Conservation (phyloP, 2,888 invertebrate species). For the Athetis lepigone region DNA sequence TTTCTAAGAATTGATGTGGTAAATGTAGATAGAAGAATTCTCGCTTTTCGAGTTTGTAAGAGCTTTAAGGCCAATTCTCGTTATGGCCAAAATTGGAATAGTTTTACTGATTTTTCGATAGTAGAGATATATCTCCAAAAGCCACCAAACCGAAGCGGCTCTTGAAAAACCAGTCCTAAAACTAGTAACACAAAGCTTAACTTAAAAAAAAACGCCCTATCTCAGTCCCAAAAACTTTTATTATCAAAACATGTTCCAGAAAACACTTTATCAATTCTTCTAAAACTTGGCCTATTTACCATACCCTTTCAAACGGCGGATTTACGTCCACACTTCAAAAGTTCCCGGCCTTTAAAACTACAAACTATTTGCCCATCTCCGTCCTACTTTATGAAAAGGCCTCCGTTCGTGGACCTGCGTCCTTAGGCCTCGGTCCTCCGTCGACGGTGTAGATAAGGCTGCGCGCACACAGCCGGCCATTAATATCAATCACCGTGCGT, state of each 20-base stretch:
- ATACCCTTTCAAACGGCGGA: constrained; percentile 25
- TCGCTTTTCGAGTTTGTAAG: not conserved
- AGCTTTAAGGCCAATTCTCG: not conserved
- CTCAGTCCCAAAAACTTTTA: constrained; percentile 4
- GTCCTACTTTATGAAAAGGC: constrained; percentile 71
- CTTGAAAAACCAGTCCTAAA: not conserved
- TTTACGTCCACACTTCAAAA: constrained; percentile 43
- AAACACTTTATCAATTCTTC: constrained; percentile 19
- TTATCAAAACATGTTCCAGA: constrained; percentile 31
- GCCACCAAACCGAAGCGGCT: not conserved
- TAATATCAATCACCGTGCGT: constrained; percentile 86
- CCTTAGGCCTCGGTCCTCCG: constrained; percentile 74
- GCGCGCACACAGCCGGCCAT: constrained; percentile 72
- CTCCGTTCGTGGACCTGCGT: constrained; percentile 54
- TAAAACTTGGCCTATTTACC: constrained; percentile 44
- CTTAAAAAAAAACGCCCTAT: not conserved
- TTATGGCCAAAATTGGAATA: too few species aligned
- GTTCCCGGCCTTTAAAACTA: constrained; percentile 55
- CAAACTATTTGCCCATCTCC: constrained; percentile 69
- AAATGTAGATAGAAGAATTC: not conserved
- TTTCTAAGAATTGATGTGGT: not conserved
- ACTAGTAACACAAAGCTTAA: not conserved
- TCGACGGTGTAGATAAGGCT: constrained; percentile 80
- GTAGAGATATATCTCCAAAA: too few species aligned
- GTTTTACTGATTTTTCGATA: too few species aligned